Evolutionary conservation across 2,797 vertebrate genomes (phyloP).

Genomic region (Tangara arthus): DNA sequence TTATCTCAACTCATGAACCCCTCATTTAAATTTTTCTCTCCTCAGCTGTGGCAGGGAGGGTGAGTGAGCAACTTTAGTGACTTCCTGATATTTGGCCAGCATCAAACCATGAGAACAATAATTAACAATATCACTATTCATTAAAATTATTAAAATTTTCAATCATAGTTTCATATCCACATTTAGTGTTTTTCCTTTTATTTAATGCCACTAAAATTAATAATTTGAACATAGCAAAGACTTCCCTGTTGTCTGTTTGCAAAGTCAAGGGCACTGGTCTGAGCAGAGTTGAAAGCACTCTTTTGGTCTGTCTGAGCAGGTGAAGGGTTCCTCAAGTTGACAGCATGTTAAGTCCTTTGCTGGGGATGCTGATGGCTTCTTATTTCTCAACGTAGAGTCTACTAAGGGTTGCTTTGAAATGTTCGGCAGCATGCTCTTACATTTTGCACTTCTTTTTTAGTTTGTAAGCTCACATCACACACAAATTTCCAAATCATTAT

Average conservation of each 20-base stretch:
- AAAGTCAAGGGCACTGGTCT: not conserved
- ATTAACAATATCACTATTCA: not conserved
- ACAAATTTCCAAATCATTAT: not conserved
- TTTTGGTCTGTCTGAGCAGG: not conserved
- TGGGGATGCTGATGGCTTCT: not conserved
- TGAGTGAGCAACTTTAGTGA: rapidly evolving
- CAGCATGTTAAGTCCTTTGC: not conserved
- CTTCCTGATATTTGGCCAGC: not conserved
- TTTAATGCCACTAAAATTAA: not conserved
- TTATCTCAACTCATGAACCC: not conserved
- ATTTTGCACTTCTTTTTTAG: not conserved
- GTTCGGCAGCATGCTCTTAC: not conserved
- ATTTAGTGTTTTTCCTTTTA: not conserved
- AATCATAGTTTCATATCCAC: not conserved
- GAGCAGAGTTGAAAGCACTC: not conserved
- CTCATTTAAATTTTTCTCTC: not conserved
- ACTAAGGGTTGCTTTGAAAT: not conserved
- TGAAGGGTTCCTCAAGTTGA: not conserved
- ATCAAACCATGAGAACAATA: not conserved
- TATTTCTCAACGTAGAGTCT: not conserved
- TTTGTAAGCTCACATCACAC: not conserved
- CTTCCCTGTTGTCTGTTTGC: not conserved
- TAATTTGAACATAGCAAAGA: not conserved
- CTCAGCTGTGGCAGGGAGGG: not conserved
- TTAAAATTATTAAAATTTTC: not conserved